Percentiles rank a stretch among this genome's conserved stretches.
Evolutionary conservation across 2,113 vertebrate species (phyloP).

Genomic region (Platanista minor): DNA sequence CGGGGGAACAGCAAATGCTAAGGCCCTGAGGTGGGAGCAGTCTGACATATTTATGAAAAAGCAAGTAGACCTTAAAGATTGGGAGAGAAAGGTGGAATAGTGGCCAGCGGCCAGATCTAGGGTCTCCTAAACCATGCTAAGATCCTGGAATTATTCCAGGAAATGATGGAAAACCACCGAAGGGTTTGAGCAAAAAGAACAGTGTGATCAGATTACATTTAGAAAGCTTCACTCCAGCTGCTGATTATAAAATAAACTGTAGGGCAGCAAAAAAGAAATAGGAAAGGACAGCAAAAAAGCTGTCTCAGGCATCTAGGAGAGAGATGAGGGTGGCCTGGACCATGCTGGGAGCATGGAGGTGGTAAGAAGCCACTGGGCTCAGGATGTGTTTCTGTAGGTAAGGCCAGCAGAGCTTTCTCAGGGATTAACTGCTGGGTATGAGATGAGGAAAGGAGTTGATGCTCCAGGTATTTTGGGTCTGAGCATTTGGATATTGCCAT

Average conservation of each 20-base stretch:
- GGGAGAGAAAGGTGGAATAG: background rate
- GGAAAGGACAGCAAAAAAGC: background rate
- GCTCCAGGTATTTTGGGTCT: background rate
- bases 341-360: background rate
- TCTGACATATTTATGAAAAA: background rate
- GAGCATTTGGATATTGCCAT: background rate
- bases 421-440: background rate
- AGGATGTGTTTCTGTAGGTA: background rate
- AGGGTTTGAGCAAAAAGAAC: background rate
- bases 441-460: background rate
- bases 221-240: background rate
- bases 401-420: background rate
- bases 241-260: background rate
- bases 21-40: background rate
- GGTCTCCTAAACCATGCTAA: background rate
- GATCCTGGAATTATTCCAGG: background rate
- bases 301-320: background rate
- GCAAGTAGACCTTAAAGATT: background rate
- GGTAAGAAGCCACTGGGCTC: background rate
- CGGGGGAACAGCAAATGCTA: background rate
- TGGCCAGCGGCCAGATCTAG: background rate
- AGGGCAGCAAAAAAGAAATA: background rate
- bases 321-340: background rate
- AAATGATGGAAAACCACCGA: background rate
- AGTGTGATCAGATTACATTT: background rate